Conservation (phyloP, 1,140 invertebrate species). For the Campodea augens region DNA sequence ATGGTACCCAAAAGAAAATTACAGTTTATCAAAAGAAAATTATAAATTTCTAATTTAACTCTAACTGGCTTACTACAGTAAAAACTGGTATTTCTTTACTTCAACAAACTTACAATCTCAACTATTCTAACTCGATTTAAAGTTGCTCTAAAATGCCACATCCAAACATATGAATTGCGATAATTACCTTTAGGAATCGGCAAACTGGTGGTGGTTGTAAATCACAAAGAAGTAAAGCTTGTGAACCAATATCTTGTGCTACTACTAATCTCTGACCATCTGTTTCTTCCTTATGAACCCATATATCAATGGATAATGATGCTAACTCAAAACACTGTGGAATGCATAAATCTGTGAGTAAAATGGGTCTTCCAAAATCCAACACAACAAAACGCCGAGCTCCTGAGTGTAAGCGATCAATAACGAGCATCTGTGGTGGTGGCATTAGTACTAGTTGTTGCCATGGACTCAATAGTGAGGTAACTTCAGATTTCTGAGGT, state of each 20-base stretch:
- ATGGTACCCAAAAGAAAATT: too few relatives aligned
- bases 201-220: slow-evolving; percentile 73
- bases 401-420: slow-evolving; percentile 80
- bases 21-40: too few relatives aligned
- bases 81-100: not conserved
- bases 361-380: slow-evolving; percentile 66
- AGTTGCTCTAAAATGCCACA: too few relatives aligned
- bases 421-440: slow-evolving; percentile 66
- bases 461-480: slow-evolving; percentile 42
- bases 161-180: not conserved
- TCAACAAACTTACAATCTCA: too few relatives aligned
- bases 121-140: too few relatives aligned
- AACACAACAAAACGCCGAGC: slow-evolving; percentile 68
- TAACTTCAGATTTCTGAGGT: slow-evolving; percentile 19
- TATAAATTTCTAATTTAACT: not conserved
- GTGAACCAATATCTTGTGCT: slow-evolving; percentile 60
- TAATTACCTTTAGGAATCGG: slow-evolving; percentile 60
- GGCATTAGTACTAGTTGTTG: slow-evolving; percentile 47
- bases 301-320: slow-evolving; percentile 73
- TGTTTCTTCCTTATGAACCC: slow-evolving; percentile 59
- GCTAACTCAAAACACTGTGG: slow-evolving; percentile 69
- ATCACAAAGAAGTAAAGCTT: slow-evolving; percentile 65
- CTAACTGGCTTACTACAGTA: not conserved
- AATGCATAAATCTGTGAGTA: slow-evolving; percentile 73
- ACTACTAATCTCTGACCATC: slow-evolving; percentile 69